A percentile compares a stretch with the other conserved stretches of the same genome.
Evolutionary conservation across 23 tunicate genomes (phyloP).

Genomic region (Diplosoma virens): DNA sequence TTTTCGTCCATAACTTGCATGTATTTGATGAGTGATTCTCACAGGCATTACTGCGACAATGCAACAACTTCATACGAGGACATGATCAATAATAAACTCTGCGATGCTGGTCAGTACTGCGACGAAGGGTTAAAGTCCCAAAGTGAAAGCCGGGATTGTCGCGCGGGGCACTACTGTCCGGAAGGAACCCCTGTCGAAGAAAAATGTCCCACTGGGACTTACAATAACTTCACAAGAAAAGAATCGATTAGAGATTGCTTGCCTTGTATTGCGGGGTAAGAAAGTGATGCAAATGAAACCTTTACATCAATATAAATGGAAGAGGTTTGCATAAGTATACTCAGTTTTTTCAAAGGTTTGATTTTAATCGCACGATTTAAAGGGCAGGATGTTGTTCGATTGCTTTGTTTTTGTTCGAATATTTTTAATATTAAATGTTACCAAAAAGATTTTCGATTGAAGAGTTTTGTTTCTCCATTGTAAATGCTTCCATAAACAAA

Average conservation of each 20-base stretch:
- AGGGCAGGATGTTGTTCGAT: too few species aligned
- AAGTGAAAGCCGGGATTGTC: slow-evolving; percentile 32
- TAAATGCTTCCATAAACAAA: too few species aligned
- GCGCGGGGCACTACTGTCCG: slow-evolving; percentile 73
- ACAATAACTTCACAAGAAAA: slow-evolving; percentile 29
- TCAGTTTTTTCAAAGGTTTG: too few species aligned
- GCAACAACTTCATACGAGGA: slow-evolving; percentile 58
- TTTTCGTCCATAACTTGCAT: too few species aligned
- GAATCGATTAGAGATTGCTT: slow-evolving; percentile 56
- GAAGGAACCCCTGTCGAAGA: slow-evolving; percentile 82
- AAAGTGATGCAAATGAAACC: too few species aligned
- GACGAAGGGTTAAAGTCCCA: slow-evolving; percentile 38
- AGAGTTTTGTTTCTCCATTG: too few species aligned
- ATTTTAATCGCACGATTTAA: too few species aligned
- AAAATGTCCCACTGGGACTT: slow-evolving; percentile 77
- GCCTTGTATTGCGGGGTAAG: slow-evolving; percentile 91
- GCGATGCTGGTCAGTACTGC: slow-evolving; percentile 86
- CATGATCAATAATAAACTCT: slow-evolving; percentile 67
- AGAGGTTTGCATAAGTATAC: too few species aligned
- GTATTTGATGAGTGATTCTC: not conserved
- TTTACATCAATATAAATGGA: too few species aligned
- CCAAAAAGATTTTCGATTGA: too few species aligned
- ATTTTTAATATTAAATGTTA: too few species aligned
- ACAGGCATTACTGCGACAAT: slow-evolving; percentile 89
- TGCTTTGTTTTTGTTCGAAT: too few species aligned